phyloP scores from a whole-genome alignment of 2,888 invertebrate species.

The Hyalella azteca region DNA sequence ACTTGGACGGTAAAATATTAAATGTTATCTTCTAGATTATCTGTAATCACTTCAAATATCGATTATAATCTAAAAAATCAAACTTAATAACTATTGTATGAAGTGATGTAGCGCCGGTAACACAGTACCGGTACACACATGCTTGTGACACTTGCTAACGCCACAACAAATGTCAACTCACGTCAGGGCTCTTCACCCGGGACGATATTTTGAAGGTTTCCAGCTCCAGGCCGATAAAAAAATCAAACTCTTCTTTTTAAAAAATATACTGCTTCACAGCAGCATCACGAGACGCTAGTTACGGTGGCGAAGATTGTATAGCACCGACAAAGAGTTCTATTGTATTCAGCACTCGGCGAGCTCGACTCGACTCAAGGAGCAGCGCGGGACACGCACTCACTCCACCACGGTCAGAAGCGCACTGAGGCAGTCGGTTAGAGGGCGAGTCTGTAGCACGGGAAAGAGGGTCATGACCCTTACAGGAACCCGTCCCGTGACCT shows the following conservation, averaged over 20 bases:
- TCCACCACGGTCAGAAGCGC: not conserved
- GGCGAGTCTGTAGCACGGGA: no score
- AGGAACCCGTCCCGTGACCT: no score
- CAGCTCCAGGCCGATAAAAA: slow-evolving; percentile 6
- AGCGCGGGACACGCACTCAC: not conserved
- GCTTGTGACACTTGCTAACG: no score
- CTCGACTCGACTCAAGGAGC: not conserved
- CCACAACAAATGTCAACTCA: no score
- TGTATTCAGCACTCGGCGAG: not conserved
- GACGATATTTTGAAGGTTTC: slow-evolving; percentile 26
- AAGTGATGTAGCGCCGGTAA: no score
- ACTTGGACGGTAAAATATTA: no score
- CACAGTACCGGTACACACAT: no score
- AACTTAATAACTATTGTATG: no score
- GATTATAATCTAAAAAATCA: no score
- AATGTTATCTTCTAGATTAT: no score
- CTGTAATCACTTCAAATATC: no score
- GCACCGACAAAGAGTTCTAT: not conserved
- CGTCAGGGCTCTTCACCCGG: slow-evolving; percentile 13
- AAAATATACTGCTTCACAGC: not conserved
- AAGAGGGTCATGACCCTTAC: no score
- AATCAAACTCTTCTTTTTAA: not conserved
- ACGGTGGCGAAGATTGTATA: not conserved
- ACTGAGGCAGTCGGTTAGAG: slow-evolving; percentile 9
- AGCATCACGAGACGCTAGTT: not conserved